Evolutionary conservation across 2,113 vertebrate species (phyloP), one percentile per base, ranked within the genome.

Genomic region (Cephalopterus ornatus): DNA sequence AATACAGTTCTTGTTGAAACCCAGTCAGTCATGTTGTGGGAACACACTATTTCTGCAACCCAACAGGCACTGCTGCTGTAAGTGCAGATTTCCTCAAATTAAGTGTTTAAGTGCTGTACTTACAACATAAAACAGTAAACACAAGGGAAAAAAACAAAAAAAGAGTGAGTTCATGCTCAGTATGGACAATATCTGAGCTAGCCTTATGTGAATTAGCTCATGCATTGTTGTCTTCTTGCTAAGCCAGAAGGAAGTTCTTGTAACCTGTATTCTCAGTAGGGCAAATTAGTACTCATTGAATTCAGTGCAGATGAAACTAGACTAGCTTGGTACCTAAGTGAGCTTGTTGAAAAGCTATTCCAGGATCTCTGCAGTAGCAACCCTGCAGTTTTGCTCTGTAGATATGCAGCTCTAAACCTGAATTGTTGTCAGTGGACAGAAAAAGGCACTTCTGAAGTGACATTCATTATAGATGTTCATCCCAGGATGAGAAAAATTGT

Each of bases 71-170:
- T 3, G 3, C 67, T 88, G 59, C n/a, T 74, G 2, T 62, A 67
- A 47, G 21, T 18, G 53, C n/a, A 56, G 58, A 47, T 84, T 63
- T 84, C 56, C 5, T 2, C 20, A 26, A 39, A 39, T 74, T 27
- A 47, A 53, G 35, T 27, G 23, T 68, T 59, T 14, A 44, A 68
- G n/a, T 87, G 55, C 28, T 59, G 19, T 42, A n/a, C 30, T 59
- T 76, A 37, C 52, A 92, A 50, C 33, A 44, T 26, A 27, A 87
- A 79, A 12, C 20, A 20, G 14, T 37, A 73, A 85, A 81, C 26
- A 24, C 4, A 14, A 22, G 8, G 23, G 5, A 42, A 2, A 42
- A 2, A 4, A 13, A 0, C 4, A 21, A 5, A 37, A 30, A 14
- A 4, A 70, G 26, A 8, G 3, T 78, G 42, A 75, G 9, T 55